Evolutionary conservation across 2,888 invertebrate genomes (phyloP).

Genomic region (Cerastoderma edule): DNA sequence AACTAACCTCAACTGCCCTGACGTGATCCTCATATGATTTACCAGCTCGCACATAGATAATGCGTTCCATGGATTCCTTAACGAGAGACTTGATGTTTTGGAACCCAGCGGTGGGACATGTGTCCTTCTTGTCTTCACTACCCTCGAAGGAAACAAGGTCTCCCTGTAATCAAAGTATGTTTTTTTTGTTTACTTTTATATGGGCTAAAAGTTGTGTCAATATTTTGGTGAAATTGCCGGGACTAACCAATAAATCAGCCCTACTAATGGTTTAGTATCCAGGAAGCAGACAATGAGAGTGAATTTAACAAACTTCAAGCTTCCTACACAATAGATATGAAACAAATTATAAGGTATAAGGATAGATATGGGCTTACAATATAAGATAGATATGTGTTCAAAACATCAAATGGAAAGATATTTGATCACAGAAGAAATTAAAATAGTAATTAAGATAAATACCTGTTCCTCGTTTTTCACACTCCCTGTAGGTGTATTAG

Average conservation of each 20-base stretch:
- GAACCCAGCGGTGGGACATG: slow-evolving; percentile 51
- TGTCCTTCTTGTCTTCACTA: slow-evolving; percentile 29
- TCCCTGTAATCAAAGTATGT: not conserved
- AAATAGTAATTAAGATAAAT: too few relatives aligned
- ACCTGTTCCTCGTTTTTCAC: slow-evolving; percentile 4
- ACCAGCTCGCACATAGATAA: slow-evolving; percentile 54
- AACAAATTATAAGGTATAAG: not conserved
- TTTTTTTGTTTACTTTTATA: not conserved
- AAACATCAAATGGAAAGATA: too few relatives aligned
- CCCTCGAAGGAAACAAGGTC: not conserved
- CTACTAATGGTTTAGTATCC: too few relatives aligned
- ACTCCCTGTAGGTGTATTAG: slow-evolving; percentile 6
- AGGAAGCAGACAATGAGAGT: too few relatives aligned
- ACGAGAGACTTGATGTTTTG: slow-evolving; percentile 51
- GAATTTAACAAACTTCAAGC: too few relatives aligned
- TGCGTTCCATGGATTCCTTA: slow-evolving; percentile 49
- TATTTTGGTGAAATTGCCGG: too few relatives aligned
- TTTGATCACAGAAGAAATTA: too few relatives aligned
- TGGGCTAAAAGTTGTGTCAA: not conserved
- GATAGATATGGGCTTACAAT: too few relatives aligned
- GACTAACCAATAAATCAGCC: too few relatives aligned
- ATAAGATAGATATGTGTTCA: too few relatives aligned
- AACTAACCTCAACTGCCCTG: slow-evolving; percentile 49
- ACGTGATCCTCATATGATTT: slow-evolving; percentile 64
- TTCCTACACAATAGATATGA: too few relatives aligned